phyloP scores from a whole-genome alignment of 2,888 invertebrate species.

The Sylvicola fuscatus region DNA sequence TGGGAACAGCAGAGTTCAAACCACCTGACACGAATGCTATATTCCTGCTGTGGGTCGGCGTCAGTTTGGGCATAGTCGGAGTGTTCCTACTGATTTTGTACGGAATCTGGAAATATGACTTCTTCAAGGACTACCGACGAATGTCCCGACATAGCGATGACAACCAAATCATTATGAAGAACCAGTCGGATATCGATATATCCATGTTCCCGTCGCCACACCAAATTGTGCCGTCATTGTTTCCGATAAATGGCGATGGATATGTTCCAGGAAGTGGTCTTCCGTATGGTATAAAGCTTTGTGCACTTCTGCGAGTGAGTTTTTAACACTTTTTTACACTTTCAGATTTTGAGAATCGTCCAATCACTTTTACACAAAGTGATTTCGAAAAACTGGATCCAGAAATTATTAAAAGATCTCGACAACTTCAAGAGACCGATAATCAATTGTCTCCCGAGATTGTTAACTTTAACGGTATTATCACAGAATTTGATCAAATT shows the following conservation, averaged over 20 bases:
- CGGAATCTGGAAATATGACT: conserved; percentile 5
- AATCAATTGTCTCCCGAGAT: not conserved
- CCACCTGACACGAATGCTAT: conserved; percentile 7
- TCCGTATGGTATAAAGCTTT: conserved; percentile 14
- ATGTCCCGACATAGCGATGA: conserved; percentile 7
- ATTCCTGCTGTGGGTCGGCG: conserved; percentile 9
- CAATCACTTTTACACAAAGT: conserved; percentile 1
- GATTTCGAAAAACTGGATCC: conserved; percentile 2
- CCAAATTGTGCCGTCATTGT: conserved; percentile 11
- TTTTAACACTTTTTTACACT: not conserved
- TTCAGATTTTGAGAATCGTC: conserved; percentile 2
- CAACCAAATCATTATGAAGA: conserved; percentile 6
- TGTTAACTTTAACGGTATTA: conserved; percentile 2
- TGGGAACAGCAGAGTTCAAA: conserved; percentile 5
- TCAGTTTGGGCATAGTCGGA: conserved; percentile 8
- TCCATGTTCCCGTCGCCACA: conserved; percentile 12
- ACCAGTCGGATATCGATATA: conserved; percentile 8
- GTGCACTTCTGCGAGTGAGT: too few species aligned
- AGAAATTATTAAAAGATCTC: not conserved
- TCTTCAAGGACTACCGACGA: conserved; percentile 5
- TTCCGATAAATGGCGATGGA: conserved; percentile 5
- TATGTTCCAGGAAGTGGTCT: conserved; percentile 15
- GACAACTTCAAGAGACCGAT: not conserved
- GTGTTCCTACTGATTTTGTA: conserved; percentile 8
- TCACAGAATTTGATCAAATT: too few species aligned